phyloP scores from a whole-genome alignment of 2,797 vertebrate genomes.

The Rhyacichthys aspro region DNA sequence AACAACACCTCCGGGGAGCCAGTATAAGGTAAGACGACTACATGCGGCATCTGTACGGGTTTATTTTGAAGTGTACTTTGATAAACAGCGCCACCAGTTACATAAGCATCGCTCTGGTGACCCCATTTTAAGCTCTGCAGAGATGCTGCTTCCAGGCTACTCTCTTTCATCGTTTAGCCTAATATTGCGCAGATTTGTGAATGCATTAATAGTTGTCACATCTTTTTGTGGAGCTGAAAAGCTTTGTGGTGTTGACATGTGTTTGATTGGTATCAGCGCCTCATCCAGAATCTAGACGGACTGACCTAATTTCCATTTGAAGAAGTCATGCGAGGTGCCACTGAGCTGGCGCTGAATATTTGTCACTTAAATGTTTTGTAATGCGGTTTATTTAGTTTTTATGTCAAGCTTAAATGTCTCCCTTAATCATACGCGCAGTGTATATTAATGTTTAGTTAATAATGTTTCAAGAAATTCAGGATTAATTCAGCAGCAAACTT shows the following conservation, averaged over 20 bases:
- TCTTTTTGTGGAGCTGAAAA: neutral
- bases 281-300: constrained; percentile 9
- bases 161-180: neutral
- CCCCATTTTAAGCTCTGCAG: constrained; percentile 54
- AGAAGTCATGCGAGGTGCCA: constrained; percentile 18
- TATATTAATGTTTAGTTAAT: too few relatives aligned
- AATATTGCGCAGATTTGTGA: rapidly evolving
- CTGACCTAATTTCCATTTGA: constrained; percentile 60
- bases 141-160: neutral
- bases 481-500: too few relatives aligned
- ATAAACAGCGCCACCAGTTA: constrained; percentile 59
- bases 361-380: too few relatives aligned
- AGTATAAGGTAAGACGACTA: constrained; percentile 52
- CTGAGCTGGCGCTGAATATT: neutral
- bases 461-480: too few relatives aligned
- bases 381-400: too few relatives aligned
- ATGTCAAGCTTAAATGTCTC: too few relatives aligned
- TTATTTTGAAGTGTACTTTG: neutral
- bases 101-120: constrained; percentile 69
- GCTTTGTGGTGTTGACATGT: neutral
- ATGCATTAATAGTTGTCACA: too few relatives aligned
- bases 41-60: neutral
- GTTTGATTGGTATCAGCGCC: neutral
- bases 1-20: constrained; percentile 39
- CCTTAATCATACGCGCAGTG: too few relatives aligned